Evolutionary conservation across 2,797 vertebrate species (phyloP).

Genomic region (Heteromormyrus szaboi): DNA sequence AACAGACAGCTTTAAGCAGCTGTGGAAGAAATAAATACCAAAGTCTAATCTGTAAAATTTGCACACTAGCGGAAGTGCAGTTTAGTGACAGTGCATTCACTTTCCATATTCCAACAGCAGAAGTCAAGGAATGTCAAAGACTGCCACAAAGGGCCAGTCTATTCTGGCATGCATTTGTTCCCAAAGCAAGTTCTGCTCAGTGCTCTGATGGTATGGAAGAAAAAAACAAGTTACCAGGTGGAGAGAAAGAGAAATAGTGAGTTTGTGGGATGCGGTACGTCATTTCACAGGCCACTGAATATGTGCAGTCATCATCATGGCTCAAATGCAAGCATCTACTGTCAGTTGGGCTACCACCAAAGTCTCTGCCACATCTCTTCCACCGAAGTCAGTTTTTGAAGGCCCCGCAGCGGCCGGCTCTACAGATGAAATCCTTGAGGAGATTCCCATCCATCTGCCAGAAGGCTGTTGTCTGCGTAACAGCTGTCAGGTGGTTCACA

Average conservation of each 20-base stretch:
- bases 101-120: not conserved
- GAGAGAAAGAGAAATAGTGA: not conserved
- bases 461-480: constrained; percentile 90
- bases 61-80: not conserved
- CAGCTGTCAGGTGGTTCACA: constrained; percentile 92
- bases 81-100: not conserved
- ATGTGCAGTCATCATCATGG: not conserved
- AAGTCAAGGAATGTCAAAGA: not conserved
- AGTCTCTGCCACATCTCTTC: not conserved
- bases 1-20: not conserved
- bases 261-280: not conserved
- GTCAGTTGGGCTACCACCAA: not conserved
- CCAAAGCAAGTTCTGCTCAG: not conserved
- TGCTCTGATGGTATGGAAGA: not conserved
- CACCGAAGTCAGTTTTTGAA: constrained; percentile 82
- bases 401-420: constrained; percentile 94
- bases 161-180: not conserved
- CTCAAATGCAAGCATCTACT: not conserved
- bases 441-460: constrained; percentile 92
- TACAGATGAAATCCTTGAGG: constrained; percentile 94
- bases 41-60: not conserved
- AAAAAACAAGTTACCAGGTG: not conserved
- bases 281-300: not conserved
- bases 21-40: not conserved
- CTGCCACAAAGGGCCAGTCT: not conserved